Conservation (phyloP, 2,113 vertebrate species). For the Etia nguti region DNA sequence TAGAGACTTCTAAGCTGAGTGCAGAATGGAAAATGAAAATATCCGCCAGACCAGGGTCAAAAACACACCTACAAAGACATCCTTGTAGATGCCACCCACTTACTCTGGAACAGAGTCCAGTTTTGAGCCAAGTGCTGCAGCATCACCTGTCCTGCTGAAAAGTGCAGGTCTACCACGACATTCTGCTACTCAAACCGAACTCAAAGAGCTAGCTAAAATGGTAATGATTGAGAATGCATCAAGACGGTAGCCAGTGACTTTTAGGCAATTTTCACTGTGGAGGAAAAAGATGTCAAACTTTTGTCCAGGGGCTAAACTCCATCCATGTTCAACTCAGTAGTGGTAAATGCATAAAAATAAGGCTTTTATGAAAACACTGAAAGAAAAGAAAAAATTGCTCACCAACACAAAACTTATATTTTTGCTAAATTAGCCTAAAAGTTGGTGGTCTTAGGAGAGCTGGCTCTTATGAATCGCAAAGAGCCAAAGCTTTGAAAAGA, state of each 20-base stretch:
- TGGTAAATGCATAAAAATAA: background rate
- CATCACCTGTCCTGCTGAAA: rapidly evolving
- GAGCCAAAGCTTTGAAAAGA: background rate
- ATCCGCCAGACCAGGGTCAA: background rate
- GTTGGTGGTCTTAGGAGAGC: background rate
- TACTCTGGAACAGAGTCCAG: background rate
- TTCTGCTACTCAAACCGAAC: background rate
- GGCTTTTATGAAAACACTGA: background rate
- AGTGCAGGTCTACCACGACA: background rate
- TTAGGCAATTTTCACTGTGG: background rate
- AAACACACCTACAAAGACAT: background rate
- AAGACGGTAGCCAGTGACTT: background rate
- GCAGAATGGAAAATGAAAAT: background rate
- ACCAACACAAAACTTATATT: background rate
- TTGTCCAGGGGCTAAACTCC: background rate
- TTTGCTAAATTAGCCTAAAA: background rate
- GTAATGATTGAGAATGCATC: no score
- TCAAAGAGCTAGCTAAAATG: background rate
- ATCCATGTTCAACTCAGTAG: background rate
- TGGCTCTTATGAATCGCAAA: background rate
- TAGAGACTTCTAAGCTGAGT: background rate
- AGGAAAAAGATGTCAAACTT: background rate
- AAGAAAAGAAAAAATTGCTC: background rate
- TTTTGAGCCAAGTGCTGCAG: background rate
- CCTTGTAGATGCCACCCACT: background rate